Conservation (phyloP, 1,140 invertebrate genomes). For the Bradynema listronoti region DNA sequence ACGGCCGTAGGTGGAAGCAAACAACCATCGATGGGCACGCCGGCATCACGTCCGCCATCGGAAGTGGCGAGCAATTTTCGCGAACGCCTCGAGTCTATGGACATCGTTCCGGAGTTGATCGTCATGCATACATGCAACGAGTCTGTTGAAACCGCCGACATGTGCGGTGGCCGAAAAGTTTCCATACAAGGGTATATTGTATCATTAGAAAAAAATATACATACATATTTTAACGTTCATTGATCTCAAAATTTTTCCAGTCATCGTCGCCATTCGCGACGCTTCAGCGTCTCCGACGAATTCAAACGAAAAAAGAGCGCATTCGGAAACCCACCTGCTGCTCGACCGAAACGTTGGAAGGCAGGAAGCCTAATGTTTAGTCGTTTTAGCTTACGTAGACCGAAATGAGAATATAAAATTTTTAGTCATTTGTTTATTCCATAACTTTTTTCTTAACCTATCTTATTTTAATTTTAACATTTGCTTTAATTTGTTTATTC, state of each 20-base stretch:
- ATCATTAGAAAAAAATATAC: not conserved
- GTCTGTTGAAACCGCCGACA: slow-evolving; percentile 30
- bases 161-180: slow-evolving; percentile 9
- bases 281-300: slow-evolving; percentile 19
- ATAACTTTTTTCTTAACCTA: no score
- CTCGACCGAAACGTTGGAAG: slow-evolving; percentile 22
- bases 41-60: no score
- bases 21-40: no score
- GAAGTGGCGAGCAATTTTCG: no score
- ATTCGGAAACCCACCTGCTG: slow-evolving; percentile 2
- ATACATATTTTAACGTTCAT: not conserved
- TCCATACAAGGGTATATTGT: slow-evolving; percentile 2
- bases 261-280: slow-evolving; percentile 21
- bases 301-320: slow-evolving; percentile 24
- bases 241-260: slow-evolving; percentile 2
- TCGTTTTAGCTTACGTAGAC: not conserved
- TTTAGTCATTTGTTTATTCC: no score
- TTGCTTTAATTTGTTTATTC: no score
- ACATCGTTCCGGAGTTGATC: slow-evolving; percentile 44
- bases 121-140: slow-evolving; percentile 42
- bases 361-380: slow-evolving; percentile 19
- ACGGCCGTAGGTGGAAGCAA: no score
- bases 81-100: no score
- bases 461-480: no score
- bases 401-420: not conserved